phyloP scores from a whole-genome alignment of 2,113 vertebrate genomes.

The Passer montanus region DNA sequence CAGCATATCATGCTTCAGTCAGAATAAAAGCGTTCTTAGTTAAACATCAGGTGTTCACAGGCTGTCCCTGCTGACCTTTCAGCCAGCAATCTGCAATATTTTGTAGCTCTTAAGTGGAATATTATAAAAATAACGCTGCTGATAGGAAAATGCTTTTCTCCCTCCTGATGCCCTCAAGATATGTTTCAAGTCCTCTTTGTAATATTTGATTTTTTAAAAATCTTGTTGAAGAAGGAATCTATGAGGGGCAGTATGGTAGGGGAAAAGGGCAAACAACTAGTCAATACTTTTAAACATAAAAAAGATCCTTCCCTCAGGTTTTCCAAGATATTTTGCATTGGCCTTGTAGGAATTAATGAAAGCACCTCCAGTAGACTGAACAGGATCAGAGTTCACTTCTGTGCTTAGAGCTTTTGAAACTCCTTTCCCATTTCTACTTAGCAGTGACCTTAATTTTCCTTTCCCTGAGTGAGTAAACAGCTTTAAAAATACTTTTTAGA shows the following conservation, averaged over 20 bases:
- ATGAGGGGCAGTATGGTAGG: not conserved
- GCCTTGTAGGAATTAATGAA: not conserved
- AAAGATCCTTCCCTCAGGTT: not conserved
- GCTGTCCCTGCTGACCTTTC: not conserved
- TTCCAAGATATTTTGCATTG: not conserved
- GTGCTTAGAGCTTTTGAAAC: not conserved
- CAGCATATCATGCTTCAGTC: not conserved
- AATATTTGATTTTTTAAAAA: not conserved
- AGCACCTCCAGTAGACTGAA: not conserved
- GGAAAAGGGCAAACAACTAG: not conserved
- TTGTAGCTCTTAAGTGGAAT: not conserved
- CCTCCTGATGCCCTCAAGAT: not conserved
- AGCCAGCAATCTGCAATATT: not conserved
- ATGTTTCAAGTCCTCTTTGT: not conserved
- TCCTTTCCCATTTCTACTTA: not conserved
- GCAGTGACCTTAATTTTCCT: not conserved
- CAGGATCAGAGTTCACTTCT: not conserved
- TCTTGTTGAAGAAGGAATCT: not conserved
- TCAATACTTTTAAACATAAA: not conserved
- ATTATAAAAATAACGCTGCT: not conserved
- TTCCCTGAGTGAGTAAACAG: not conserved
- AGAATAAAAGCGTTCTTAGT: not conserved
- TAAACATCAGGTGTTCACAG: not conserved
- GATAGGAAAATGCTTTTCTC: not conserved
- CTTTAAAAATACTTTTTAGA: not conserved